phyloP scores from a whole-genome alignment of 2,113 vertebrate species.

The Perca flavescens region DNA sequence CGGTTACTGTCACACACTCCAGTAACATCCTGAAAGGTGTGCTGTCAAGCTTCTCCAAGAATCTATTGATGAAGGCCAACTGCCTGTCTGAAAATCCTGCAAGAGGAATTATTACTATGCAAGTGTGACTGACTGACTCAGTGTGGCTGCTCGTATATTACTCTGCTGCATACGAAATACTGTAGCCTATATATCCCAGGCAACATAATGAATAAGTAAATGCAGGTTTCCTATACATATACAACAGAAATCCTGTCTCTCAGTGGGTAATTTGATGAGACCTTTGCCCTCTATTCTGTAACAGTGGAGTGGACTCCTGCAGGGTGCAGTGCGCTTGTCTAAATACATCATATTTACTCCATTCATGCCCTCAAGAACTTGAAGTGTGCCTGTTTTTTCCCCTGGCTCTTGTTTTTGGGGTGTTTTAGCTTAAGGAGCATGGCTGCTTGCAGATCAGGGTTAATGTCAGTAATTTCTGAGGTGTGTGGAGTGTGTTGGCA shows the following conservation, averaged over 20 bases:
- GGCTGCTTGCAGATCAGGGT: constrained; percentile 24
- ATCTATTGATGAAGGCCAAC: constrained; percentile 64
- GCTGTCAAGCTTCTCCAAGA: constrained; percentile 61
- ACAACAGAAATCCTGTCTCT: constrained; percentile 28
- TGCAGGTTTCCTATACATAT: constrained; percentile 15
- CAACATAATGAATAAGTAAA: constrained; percentile 34
- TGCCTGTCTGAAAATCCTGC: constrained; percentile 53
- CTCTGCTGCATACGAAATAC: constrained; percentile 23
- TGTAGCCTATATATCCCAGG: constrained; percentile 1
- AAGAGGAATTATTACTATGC: constrained; percentile 62
- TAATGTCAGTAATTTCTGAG: constrained; percentile 57
- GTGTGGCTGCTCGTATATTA: constrained; percentile 37
- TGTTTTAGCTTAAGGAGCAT: constrained; percentile 47
- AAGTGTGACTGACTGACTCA: constrained; percentile 52
- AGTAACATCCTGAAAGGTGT: constrained; percentile 73
- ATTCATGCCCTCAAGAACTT: constrained; percentile 53
- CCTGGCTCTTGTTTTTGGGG: constrained; percentile 44
- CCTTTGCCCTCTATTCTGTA: constrained; percentile 48
- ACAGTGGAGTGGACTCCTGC: constrained; percentile 32
- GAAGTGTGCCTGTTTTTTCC: constrained; percentile 24
- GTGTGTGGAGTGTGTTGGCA: constrained; percentile 13
- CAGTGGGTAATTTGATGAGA: constrained; percentile 49
- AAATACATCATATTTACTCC: constrained; percentile 71
- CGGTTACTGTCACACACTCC: constrained; percentile 79
- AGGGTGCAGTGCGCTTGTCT: constrained; percentile 55